A percentile compares a stretch with the other conserved stretches of the same genome.
phyloP scores from a whole-genome alignment of 2,113 vertebrate species.

The Actenoides lindsayi region DNA sequence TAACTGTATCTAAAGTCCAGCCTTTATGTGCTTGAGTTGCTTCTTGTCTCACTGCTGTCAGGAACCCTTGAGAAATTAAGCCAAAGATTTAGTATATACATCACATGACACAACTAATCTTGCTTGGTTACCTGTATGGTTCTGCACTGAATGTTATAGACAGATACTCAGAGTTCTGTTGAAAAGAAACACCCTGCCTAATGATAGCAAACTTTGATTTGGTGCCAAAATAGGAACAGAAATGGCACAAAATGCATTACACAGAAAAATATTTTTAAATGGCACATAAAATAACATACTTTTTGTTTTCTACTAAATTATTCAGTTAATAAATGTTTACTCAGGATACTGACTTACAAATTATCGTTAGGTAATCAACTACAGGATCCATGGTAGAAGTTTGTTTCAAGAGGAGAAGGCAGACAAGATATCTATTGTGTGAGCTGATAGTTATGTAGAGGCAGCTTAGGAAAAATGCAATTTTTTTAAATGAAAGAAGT shows the following conservation, averaged over 20 bases:
- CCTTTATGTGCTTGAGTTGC: conserved; percentile 79
- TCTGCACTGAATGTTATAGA: neutral
- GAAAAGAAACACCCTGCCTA: neutral
- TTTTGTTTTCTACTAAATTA: neutral
- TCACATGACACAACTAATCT: neutral
- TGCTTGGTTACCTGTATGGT: neutral
- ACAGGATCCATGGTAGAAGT: neutral
- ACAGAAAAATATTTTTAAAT: neutral
- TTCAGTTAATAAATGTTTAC: neutral
- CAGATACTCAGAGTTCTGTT: neutral
- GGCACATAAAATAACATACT: neutral
- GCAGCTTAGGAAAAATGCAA: neutral
- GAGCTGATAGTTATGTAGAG: neutral
- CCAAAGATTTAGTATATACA: conserved; percentile 26
- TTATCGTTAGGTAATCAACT: neutral
- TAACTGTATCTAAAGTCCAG: conserved; percentile 80
- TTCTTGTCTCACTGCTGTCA: conserved; percentile 82
- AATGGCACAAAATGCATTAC: neutral
- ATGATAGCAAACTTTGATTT: neutral
- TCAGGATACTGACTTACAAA: neutral
- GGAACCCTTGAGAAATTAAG: conserved; percentile 72
- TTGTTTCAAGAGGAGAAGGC: neutral
- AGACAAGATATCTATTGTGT: neutral
- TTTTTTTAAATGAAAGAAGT: neutral
- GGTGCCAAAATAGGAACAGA: neutral